Conservation (phyloP, 2,797 vertebrate species). For the Hirundo rustica region DNA sequence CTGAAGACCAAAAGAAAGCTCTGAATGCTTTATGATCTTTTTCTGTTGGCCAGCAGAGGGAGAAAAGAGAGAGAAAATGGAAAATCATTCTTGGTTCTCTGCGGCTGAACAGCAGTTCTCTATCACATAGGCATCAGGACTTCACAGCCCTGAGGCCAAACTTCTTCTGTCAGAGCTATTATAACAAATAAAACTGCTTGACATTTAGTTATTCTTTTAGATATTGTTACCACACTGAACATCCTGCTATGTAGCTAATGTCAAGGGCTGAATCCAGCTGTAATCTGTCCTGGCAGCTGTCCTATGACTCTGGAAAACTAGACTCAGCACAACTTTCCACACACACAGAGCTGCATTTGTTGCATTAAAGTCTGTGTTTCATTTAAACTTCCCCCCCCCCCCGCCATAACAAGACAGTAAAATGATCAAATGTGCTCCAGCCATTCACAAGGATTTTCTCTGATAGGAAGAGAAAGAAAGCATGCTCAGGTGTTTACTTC, state of each 20-base stretch:
- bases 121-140: neutral
- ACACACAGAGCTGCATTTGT: neutral
- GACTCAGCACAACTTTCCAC: neutral
- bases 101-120: neutral
- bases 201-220: neutral
- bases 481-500: neutral
- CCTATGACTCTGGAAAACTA: neutral
- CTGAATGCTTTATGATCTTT: neutral
- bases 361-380: neutral
- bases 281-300: neutral
- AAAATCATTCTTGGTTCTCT: neutral
- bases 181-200: neutral
- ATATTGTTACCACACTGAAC: neutral
- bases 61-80: slow-evolving; percentile 32
- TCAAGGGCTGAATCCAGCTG: neutral
- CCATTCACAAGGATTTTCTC: neutral
- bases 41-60: slow-evolving; percentile 6
- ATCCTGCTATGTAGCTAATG: neutral
- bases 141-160: neutral
- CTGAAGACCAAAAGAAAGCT: neutral
- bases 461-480: neutral
- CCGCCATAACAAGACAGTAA: neutral
- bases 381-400: neutral
- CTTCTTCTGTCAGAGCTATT: neutral
- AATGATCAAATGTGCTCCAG: neutral